Evolutionary conservation across 1,140 invertebrate species (phyloP), one percentile per base, ranked within the genome.

Genomic region (Laupala kohalensis): DNA sequence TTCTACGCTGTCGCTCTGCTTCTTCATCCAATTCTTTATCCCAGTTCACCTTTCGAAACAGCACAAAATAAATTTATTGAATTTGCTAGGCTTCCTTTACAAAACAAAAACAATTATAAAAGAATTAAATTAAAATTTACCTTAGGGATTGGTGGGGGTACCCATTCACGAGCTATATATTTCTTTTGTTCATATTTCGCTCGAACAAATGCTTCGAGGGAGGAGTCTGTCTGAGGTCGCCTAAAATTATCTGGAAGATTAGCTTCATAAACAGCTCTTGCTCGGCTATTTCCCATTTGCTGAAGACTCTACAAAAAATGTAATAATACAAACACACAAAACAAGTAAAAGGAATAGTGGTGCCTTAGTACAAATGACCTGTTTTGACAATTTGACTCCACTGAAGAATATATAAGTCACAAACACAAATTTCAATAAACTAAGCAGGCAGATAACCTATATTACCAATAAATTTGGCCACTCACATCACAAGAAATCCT

Each of bases 161-260:
- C 92, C 95, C 95, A 99, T 83, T 98, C 96, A 76, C 92, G 88
- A 25, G 96, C 96, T 77, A 98, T 94, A 80, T 98, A 99, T 78
- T 97, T 98, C 83, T 97, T 98, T 76, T 95, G 91, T 80, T 99
- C 97, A 82, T 99, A 99, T 83, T 99, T 99, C 63, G 94, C 93
- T 69, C 96, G 85, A 74, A 99, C 96, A 81, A 99, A 99, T 67
- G 89, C 89, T 81, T 99, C 96, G 28, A 99, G 83, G 19, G 93
- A 90, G 69, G 92, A 91, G 79, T 99, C 96, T 72, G 92, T 96
- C 81, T 98, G 96, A 12, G 97, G 96, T 75, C 97, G 86, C 25
- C 94, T 85, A 79, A 97, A 98, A 76, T 89, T 92, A 79, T 99
- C 96, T 0, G 96, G 96, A 67, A 99, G 81, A 82, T 97, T 96